Percentiles rank a stretch among this genome's conserved stretches.
Conservation (phyloP, 2,888 invertebrate species). For the Resseliella maxima region DNA sequence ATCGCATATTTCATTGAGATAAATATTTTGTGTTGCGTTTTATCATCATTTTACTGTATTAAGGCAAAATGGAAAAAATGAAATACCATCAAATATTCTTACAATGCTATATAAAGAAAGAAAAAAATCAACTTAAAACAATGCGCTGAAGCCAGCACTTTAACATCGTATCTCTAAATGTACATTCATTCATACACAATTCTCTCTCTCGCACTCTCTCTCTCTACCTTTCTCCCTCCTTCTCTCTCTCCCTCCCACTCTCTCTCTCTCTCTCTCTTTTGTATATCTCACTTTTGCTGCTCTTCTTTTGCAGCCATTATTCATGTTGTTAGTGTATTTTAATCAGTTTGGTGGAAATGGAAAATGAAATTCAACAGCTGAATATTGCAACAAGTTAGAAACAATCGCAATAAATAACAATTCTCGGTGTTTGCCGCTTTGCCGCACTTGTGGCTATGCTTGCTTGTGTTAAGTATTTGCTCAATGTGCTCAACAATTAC, state of each 20-base stretch:
- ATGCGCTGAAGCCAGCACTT: neutral
- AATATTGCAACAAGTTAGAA: slow-evolving; percentile 50
- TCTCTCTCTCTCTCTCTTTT: neutral
- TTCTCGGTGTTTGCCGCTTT: neutral
- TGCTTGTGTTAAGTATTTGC: slow-evolving; percentile 23
- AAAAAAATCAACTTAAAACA: neutral
- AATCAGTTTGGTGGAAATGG: neutral
- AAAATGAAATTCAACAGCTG: slow-evolving; percentile 47
- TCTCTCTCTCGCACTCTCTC: neutral
- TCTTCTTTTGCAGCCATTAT: neutral
- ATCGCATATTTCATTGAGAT: neutral
- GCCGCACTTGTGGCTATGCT: neutral
- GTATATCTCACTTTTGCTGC: neutral
- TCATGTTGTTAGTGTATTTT: neutral
- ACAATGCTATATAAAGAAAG: neutral
- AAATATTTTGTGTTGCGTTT: neutral
- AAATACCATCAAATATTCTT: neutral
- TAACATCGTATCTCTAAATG: neutral
- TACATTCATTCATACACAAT: neutral
- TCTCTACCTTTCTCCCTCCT: no score
- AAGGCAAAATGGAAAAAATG: neutral
- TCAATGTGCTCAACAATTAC: slow-evolving; percentile 37
- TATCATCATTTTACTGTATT: neutral
- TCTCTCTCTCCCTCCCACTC: neutral
- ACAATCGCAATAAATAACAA: slow-evolving; percentile 48